Percentiles rank a stretch among this genome's conserved stretches.
Conservation (phyloP, 2,888 invertebrate species). For the Reticulitermes lucifugus region DNA sequence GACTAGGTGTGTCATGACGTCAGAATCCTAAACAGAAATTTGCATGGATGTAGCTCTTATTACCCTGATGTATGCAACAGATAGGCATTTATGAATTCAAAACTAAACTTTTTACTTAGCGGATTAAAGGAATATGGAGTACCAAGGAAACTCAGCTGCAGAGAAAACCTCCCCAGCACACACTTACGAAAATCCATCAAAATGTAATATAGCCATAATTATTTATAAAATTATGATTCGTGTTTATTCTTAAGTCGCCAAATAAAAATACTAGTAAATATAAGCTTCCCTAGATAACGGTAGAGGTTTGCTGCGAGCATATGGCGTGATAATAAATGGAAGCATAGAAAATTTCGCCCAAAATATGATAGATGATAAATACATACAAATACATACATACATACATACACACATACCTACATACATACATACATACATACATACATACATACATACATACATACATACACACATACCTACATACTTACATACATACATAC, state of each 20-base stretch:
- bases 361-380: neutral
- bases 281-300: neutral
- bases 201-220: neutral
- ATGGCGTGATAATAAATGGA: neutral
- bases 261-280: neutral
- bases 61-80: too few relatives aligned
- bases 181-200: neutral
- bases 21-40: too few relatives aligned
- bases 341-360: neutral
- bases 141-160: neutral
- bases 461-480: too few relatives aligned
- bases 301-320: neutral
- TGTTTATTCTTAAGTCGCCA: neutral
- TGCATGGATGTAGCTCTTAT: too few relatives aligned
- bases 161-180: neutral
- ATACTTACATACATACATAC: too few relatives aligned
- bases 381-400: too few relatives aligned
- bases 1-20: too few relatives aligned
- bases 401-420: too few relatives aligned
- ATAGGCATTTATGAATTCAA: neutral
- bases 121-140: neutral
- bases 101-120: neutral
- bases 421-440: too few relatives aligned
- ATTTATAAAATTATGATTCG: neutral
- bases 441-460: too few relatives aligned